Base-by-base conservation (phyloP, 2,797 vertebrate genomes). In the Acanthurus lineatus region DNA sequence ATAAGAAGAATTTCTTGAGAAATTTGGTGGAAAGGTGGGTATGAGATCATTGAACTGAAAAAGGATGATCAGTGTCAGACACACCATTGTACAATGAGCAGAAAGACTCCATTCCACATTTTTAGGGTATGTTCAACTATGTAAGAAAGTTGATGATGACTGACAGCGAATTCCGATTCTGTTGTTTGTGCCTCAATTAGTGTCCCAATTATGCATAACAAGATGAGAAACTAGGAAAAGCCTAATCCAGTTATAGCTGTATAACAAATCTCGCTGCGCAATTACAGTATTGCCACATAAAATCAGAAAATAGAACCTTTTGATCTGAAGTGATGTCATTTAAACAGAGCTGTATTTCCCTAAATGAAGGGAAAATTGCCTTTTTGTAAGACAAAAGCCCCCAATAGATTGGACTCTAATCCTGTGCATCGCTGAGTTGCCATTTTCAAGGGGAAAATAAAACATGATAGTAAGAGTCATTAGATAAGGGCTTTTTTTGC, bases 391-490 rank as follows among this genome's bases (percentile, higher is more conserved):
- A 89, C 86, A 89, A 92, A 92, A 81, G 73, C 68, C 74, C 42
- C 66, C 60, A 81, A 74, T 73, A 89, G 81, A 88, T 91, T 87
- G 82, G 62, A 77, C 66, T 61, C 28, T 88, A 93, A 92, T 89
- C 85, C 89, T 80, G 73, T 77, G 79, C 80, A 84, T 87, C 48
- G 88, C 88, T 86, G 87, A 91, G 69, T 73, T 47, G 80, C 66
- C 83, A 80, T 91, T 92, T 88, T 82, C 35, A 75, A 77, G 77
- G 63, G 51, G 75, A 88, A 84, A 91, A 89, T 87, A 89, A 91
- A 88, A 87, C 73, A 82, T 77, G 80, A 89, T 82, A 60, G 75
- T 87, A 84, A 84, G 79, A 90, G 77, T 85, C 73, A 82, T 88
- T 83, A 86, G 89, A 91, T 89, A 72, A 86, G 72, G 58, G n/a